phyloP scores from a whole-genome alignment of 2,113 vertebrate species.

The Turdus rufiventris region DNA sequence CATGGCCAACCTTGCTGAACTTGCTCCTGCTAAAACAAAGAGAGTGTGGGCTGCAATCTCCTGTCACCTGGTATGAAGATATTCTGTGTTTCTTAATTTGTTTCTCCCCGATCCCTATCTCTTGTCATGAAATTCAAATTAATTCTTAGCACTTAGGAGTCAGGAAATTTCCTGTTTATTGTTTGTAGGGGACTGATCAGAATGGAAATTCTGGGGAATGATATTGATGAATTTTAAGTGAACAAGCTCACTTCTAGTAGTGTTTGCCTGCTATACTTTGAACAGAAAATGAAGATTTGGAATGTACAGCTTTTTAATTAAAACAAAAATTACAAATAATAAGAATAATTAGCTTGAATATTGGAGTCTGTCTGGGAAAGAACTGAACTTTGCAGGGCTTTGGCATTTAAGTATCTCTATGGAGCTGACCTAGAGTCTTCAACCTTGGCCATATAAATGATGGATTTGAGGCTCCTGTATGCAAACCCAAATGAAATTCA shows the following conservation, averaged over 20 bases:
- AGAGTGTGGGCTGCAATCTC: background rate
- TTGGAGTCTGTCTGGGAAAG: background rate
- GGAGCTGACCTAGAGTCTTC: background rate
- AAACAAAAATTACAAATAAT: background rate
- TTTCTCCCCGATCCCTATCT: conserved; percentile 1
- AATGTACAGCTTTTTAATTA: background rate
- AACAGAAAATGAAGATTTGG: background rate
- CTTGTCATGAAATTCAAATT: conserved; percentile 12
- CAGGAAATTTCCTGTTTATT: background rate
- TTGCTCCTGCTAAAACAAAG: background rate
- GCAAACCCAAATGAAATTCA: background rate
- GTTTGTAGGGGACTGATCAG: background rate
- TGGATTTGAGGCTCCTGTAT: background rate
- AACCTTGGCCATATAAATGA: background rate
- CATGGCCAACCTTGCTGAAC: background rate
- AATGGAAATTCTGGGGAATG: background rate
- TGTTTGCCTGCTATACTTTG: background rate
- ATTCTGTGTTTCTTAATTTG: background rate
- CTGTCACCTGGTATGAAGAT: background rate
- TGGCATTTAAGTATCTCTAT: background rate
- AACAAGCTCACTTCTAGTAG: background rate
- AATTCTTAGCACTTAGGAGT: background rate
- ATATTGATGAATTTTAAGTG: background rate
- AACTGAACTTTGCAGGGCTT: background rate
- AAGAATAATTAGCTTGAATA: background rate